Conservation (phyloP, 2,797 vertebrate species). For the Carduelis carduelis region DNA sequence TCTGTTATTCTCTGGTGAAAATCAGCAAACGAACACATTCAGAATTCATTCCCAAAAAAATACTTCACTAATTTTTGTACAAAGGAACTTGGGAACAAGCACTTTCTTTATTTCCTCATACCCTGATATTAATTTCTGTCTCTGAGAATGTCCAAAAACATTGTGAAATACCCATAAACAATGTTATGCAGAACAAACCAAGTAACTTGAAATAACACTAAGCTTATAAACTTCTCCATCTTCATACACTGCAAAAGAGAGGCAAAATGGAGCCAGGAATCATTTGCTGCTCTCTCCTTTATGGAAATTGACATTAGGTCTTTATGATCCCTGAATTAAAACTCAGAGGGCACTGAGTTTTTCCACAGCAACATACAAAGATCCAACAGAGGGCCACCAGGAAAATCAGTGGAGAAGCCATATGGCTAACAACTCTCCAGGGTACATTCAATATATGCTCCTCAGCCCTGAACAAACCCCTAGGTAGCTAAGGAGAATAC, state of each 20-base stretch:
- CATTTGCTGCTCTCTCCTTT: not conserved
- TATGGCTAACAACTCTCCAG: not conserved
- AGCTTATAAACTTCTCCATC: not conserved
- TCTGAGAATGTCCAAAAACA: not conserved
- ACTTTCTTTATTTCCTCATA: not conserved
- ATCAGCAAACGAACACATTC: not conserved
- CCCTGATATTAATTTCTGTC: not conserved
- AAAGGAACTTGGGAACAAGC: not conserved
- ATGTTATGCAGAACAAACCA: not conserved
- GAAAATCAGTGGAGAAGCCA: constrained; percentile 1
- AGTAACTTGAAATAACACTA: not conserved
- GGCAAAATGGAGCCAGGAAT: not conserved
- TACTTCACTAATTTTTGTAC: not conserved
- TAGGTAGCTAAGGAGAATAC: not conserved
- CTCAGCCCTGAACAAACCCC: not conserved
- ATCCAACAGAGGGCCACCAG: not conserved
- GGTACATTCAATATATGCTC: not conserved
- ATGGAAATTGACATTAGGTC: not conserved
- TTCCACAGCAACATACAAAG: not conserved
- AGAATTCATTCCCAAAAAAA: not conserved
- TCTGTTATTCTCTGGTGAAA: not conserved
- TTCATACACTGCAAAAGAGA: not conserved
- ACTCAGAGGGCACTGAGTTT: not conserved
- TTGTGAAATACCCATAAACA: not conserved
- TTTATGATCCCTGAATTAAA: not conserved